A percentile compares a stretch with the other conserved stretches of the same genome.
Evolutionary conservation across 2,113 vertebrate genomes (phyloP).

Genomic region (Elaphurus davidianus): DNA sequence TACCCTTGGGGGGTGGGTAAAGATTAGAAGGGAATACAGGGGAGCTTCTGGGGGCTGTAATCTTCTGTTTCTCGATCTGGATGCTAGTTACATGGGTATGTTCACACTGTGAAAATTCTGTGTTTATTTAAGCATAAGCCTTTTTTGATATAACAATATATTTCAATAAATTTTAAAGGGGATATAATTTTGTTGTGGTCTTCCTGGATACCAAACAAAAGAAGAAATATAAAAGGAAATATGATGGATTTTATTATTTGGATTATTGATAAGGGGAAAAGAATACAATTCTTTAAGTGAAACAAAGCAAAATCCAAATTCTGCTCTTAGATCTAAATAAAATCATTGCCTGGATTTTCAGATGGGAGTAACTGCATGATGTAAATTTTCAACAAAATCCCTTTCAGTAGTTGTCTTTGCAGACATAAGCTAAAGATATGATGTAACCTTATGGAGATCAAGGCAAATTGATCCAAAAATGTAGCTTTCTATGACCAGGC

Average conservation of each 20-base stretch:
- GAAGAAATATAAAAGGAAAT: not conserved
- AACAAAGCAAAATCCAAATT: not conserved
- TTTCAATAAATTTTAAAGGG: not conserved
- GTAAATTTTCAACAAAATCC: not conserved
- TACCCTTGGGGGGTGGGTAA: not conserved
- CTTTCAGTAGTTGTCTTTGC: not conserved
- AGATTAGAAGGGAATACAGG: not conserved
- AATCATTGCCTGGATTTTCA: not conserved
- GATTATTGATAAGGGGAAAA: not conserved
- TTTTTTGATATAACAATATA: not conserved
- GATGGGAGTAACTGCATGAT: not conserved
- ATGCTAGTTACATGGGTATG: not conserved
- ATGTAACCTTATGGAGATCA: not conserved
- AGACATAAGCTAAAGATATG: not conserved
- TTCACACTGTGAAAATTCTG: not conserved
- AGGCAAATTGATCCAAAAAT: not conserved
- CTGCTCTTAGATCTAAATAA: not conserved
- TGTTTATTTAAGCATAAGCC: not conserved
- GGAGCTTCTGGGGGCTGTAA: not conserved
- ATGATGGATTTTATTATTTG: not conserved
- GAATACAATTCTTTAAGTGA: not conserved
- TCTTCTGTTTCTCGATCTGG: not conserved
- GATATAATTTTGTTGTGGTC: not conserved
- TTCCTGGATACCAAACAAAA: slow-evolving; percentile 1
- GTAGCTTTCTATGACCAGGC: not conserved